phyloP scores from a whole-genome alignment of 2,797 vertebrate species.

The Perodicticus potto region DNA sequence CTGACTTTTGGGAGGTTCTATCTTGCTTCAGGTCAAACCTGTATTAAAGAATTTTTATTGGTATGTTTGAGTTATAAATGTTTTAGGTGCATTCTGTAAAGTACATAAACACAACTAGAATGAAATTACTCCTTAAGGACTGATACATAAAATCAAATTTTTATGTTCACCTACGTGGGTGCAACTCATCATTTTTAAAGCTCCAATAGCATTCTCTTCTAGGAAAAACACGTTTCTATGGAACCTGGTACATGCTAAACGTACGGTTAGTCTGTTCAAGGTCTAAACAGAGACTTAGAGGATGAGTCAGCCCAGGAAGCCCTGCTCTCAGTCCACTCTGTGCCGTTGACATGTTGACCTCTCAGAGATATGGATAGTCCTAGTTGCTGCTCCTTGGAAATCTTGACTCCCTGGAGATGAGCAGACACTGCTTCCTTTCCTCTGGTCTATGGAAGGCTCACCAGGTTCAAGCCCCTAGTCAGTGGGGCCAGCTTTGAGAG shows the following conservation, averaged over 20 bases:
- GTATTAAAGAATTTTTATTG: not conserved
- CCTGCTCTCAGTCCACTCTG: not conserved
- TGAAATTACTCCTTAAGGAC: not conserved
- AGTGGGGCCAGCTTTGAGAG: not conserved
- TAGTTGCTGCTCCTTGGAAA: not conserved
- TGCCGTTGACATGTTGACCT: rapidly evolving
- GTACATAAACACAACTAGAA: not conserved
- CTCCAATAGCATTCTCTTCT: not conserved
- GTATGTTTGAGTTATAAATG: not conserved
- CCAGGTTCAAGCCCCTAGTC: too few species aligned
- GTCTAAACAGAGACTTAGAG: not conserved
- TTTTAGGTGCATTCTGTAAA: not conserved
- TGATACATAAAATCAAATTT: not conserved
- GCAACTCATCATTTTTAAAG: not conserved
- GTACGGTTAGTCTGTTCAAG: not conserved
- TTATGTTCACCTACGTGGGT: not conserved
- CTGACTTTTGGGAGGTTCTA: not conserved
- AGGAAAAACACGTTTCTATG: not conserved
- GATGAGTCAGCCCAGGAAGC: not conserved
- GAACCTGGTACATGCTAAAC: not conserved
- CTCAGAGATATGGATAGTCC: not conserved
- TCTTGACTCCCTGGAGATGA: not conserved
- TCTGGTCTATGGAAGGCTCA: not conserved
- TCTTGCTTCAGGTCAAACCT: not conserved
- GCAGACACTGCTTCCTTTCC: not conserved